Conservation (phyloP, 2,113 vertebrate species). For the Corapipo altera region DNA sequence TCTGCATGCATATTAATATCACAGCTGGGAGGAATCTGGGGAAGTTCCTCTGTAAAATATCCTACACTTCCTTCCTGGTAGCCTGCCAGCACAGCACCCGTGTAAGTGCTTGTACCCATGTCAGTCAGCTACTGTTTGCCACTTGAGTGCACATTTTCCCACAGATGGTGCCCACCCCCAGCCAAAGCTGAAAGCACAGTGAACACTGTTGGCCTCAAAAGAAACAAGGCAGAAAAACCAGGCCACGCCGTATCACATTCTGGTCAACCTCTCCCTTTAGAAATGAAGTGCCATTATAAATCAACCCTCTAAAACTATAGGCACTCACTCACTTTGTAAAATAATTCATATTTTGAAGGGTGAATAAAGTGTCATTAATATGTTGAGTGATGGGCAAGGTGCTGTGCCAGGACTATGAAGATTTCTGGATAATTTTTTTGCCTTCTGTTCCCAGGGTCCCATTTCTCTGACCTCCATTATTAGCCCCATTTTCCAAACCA, state of each 20-base stretch:
- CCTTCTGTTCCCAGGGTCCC: not conserved
- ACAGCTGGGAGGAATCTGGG: slow-evolving; percentile 24
- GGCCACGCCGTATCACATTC: not conserved
- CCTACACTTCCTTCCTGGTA: not conserved
- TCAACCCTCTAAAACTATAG: not conserved
- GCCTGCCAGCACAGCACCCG: not conserved
- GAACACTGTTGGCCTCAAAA: not conserved
- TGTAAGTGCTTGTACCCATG: not conserved
- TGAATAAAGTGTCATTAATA: not conserved
- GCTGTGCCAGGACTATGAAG: not conserved
- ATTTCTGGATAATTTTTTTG: not conserved
- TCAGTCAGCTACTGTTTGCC: slow-evolving; percentile 21
- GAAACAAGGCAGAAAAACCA: not conserved
- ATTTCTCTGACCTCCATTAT: not conserved
- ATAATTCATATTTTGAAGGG: not conserved
- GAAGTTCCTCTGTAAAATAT: slow-evolving; percentile 6
- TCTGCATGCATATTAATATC: slow-evolving; percentile 60
- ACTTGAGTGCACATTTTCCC: slow-evolving; percentile 27
- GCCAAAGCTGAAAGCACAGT: not conserved
- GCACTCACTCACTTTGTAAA: not conserved
- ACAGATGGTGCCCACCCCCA: slow-evolving; percentile 52
- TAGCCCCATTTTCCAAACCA: not conserved
- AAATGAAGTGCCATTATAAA: not conserved
- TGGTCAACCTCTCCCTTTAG: not conserved
- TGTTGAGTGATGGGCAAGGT: not conserved